phyloP scores from a whole-genome alignment of 1,140 invertebrate genomes.

The Conus betulinus region DNA sequence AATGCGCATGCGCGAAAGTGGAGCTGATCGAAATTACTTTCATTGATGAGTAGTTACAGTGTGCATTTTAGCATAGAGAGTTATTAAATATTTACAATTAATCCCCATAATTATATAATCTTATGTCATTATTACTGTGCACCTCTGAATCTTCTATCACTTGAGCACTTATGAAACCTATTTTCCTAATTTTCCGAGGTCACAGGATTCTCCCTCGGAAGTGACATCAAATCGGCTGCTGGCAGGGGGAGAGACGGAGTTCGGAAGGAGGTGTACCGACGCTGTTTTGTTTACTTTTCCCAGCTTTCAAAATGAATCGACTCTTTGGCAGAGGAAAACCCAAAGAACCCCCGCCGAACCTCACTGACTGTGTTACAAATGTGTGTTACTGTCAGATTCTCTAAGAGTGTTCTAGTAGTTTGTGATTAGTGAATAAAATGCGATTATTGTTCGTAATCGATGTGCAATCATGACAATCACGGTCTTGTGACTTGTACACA shows the following conservation, averaged over 20 bases:
- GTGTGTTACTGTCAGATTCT: constrained; percentile 80
- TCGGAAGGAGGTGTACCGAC: constrained; percentile 41
- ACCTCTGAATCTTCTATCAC: not conserved
- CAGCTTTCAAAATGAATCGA: constrained; percentile 89
- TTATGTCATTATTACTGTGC: not conserved
- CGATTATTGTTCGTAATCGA: too few relatives aligned
- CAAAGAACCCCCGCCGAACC: constrained; percentile 94
- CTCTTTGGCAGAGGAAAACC: constrained; percentile 96
- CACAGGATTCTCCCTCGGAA: constrained; percentile 32
- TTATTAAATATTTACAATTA: constrained; percentile 4
- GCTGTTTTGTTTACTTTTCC: constrained; percentile 45
- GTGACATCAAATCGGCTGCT: constrained; percentile 10
- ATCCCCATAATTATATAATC: not conserved
- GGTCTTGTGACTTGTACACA: too few relatives aligned
- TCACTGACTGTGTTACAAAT: constrained; percentile 93
- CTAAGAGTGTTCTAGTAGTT: not conserved
- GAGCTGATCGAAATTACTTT: constrained; percentile 2
- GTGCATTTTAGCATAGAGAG: not conserved
- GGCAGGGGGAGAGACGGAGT: constrained; percentile 27
- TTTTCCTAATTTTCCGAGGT: constrained; percentile 18
- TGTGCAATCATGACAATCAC: too few relatives aligned
- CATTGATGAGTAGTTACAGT: not conserved
- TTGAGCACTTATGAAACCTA: not conserved
- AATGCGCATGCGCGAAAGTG: constrained; percentile 35
- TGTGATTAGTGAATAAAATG: not conserved